These are phyloP conservation scores for Myopa tessellatipennis DNA, from an alignment of 2,888 invertebrate species.

Conservation along the genomic window DNA sequence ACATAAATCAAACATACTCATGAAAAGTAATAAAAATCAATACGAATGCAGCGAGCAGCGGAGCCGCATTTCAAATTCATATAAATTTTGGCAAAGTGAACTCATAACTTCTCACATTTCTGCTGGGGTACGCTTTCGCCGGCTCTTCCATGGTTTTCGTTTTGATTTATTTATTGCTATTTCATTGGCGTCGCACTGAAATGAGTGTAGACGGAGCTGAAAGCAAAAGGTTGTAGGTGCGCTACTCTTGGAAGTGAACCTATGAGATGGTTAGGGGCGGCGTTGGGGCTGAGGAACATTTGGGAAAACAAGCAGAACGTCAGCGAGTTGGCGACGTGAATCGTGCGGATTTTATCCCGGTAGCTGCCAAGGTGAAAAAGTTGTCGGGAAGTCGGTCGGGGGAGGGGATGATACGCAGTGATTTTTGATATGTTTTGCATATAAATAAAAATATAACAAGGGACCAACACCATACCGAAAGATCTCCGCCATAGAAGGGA, in stretches of 20 bases:
- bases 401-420: too few relatives aligned
- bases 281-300: not conserved
- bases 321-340: not conserved
- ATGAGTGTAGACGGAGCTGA: not conserved
- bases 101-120: slow-evolving; percentile 49
- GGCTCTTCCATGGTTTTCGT: too few relatives aligned
- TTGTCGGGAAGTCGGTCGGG: too few relatives aligned
- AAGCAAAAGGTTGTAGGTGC: too few relatives aligned
- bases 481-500: slow-evolving; percentile 96
- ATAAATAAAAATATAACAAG: not conserved
- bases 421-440: not conserved
- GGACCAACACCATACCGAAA: slow-evolving; percentile 81
- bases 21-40: slow-evolving; percentile 50
- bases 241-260: too few relatives aligned
- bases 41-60: slow-evolving; percentile 43
- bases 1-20: not conserved
- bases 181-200: not conserved
- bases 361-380: not conserved
- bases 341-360: not conserved
- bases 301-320: not conserved
- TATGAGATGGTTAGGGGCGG: too few relatives aligned
- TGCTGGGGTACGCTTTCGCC: not conserved
- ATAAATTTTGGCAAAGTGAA: slow-evolving; percentile 36
- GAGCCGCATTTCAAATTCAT: slow-evolving; percentile 10
- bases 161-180: not conserved